Evolutionary conservation across 1,140 invertebrate genomes (phyloP).

Genomic region (Ceratosolen solmsi): DNA sequence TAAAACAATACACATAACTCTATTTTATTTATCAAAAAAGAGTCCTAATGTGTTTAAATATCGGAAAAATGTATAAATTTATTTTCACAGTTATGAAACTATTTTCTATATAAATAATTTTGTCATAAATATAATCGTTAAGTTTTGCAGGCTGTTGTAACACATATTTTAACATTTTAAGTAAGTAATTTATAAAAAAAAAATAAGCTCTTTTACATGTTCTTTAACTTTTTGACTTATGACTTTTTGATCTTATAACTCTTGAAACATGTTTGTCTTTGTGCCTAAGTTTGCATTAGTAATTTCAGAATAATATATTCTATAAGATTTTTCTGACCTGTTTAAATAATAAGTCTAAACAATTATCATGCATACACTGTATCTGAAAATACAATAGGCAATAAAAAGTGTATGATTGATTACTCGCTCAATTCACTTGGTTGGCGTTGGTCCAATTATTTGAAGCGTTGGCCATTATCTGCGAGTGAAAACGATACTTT

Average conservation of each 20-base stretch:
- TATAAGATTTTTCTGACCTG: not conserved
- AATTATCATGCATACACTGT: not conserved
- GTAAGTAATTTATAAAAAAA: too few species aligned
- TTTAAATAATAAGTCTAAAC: not conserved
- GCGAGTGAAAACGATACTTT: not conserved
- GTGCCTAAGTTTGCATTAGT: not conserved
- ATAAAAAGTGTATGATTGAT: not conserved
- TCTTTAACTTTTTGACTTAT: too few species aligned
- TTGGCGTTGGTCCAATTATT: not conserved
- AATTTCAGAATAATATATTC: not conserved
- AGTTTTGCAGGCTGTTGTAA: not conserved
- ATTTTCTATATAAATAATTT: too few species aligned
- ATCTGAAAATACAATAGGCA: not conserved
- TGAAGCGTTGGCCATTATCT: not conserved
- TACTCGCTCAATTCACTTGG: not conserved
- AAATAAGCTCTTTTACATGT: too few species aligned
- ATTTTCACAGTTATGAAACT: too few species aligned
- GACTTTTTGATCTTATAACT: not conserved
- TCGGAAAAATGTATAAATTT: too few species aligned
- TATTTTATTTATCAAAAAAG: too few species aligned
- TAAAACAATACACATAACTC: too few species aligned
- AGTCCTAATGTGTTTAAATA: too few species aligned
- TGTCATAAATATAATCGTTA: not conserved
- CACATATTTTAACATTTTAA: not conserved
- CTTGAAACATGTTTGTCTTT: not conserved